Base-by-base conservation (phyloP, 2,797 vertebrate genomes). In the Lagodon rhomboides region DNA sequence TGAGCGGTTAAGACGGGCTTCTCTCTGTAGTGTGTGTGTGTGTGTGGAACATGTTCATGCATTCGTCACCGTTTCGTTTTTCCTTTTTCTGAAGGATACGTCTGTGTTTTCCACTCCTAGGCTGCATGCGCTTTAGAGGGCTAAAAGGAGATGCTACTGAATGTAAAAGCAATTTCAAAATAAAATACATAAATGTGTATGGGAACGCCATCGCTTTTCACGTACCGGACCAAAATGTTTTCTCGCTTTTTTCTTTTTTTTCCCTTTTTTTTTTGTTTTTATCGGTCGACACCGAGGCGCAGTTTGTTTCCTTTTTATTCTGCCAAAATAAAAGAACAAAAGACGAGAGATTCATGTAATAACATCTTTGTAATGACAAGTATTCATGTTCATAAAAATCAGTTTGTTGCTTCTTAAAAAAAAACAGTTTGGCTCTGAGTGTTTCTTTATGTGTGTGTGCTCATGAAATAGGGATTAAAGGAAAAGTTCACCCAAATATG, bases 71-170 rank as follows among this genome's bases (percentile, higher is more conserved):
- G 41, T 82, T 88, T 56, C 25, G 17, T 44, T 62, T 62, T 10
- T 17, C 38, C 30, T 44, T 67, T 68, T 68, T 58, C 50, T 44
- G 4, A 44, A 84, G 71, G 69, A 73, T 70, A 46, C 30, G 60
- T 84, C 34, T 64, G 8, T 53, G 44, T 84, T 87, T 84, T 63
- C 83, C 82, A 88, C 91, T 93, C 89, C 92, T 88, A 92, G 94
- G 93, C 93, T 96, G 95, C 95, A 96, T 95, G 95, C 86, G 93
- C 94, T 94, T 93, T 93, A 80, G 91, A 94, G 94, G 92, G 91
- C 92, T 94, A 90, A 70, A 84, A 91, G 89, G 89, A 93, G 92
- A 94, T 93, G 92, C 93, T 95, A 92, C 87, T 94, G 95, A 95
- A 95, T 96, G 95, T 95, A 95, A 91, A 90, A 90, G 88, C 84